These are phyloP conservation scores for Agrenia bidenticulata DNA, from an alignment of 2,888 invertebrate species.

Conservation along the genomic window DNA sequence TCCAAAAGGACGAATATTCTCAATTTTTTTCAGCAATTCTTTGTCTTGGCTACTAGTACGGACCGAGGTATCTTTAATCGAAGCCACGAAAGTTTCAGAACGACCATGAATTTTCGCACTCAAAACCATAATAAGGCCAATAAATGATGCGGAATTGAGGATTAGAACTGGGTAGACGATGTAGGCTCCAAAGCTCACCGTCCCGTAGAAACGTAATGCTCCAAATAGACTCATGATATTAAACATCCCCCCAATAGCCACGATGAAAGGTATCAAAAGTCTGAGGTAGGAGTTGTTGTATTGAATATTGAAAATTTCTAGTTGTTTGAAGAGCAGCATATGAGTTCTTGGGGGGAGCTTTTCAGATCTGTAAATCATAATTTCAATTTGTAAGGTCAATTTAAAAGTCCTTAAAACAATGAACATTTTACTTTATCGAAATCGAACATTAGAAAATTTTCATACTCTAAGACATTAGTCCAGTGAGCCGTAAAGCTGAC, in stretches of 20 bases:
- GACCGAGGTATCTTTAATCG: background rate
- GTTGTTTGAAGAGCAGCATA: background rate
- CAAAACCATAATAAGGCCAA: background rate
- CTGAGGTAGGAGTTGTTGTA: background rate
- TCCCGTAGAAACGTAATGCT: background rate
- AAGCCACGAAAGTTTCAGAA: background rate
- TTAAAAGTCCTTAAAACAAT: background rate
- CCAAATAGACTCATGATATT: background rate
- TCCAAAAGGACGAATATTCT: background rate
- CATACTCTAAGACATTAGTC: background rate
- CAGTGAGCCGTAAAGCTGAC: background rate
- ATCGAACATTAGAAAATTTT: background rate
- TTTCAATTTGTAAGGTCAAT: no score
- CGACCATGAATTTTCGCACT: background rate
- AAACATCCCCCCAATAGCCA: background rate
- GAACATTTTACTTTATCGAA: background rate
- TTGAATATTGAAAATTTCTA: background rate
- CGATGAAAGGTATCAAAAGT: background rate
- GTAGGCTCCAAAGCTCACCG: background rate
- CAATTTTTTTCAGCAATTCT: background rate
- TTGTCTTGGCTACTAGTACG: background rate
- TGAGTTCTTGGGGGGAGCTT: background rate
- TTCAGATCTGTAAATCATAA: background rate
- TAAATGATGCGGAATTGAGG: background rate
- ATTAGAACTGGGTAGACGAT: background rate